Conservation (phyloP, 1,140 invertebrate genomes). For the Hesperophylax magnus region DNA sequence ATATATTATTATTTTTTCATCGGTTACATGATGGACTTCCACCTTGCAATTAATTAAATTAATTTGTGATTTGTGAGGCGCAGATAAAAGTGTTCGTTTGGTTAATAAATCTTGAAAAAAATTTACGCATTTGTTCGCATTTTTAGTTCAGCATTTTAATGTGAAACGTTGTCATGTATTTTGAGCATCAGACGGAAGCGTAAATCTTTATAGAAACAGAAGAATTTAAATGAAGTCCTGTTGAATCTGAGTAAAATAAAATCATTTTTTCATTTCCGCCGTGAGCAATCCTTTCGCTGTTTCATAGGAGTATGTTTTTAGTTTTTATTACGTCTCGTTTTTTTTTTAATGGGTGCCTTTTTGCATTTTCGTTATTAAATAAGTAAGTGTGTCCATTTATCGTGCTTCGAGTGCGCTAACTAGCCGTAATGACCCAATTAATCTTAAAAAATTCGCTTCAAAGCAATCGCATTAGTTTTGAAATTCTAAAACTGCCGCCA, state of each 20-base stretch:
- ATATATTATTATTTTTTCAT: slow-evolving; percentile 18
- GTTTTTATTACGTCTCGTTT: background rate
- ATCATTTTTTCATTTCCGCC: background rate
- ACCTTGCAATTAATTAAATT: slow-evolving; percentile 19
- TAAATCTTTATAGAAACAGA: background rate
- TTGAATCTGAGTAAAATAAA: background rate
- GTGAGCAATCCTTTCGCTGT: background rate
- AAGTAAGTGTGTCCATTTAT: background rate
- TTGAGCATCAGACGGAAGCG: background rate
- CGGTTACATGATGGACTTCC: slow-evolving; percentile 7
- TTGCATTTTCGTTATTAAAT: background rate
- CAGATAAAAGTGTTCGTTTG: slow-evolving; percentile 18
- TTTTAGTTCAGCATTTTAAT: background rate
- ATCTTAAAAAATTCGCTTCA: slow-evolving; percentile 1
- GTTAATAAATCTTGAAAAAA: slow-evolving; percentile 11
- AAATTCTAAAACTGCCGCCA: background rate
- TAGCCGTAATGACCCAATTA: slow-evolving; percentile 2
- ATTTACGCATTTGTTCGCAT: background rate
- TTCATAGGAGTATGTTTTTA: background rate
- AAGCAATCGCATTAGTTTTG: background rate
- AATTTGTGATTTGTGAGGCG: slow-evolving; percentile 22
- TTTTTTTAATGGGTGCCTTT: background rate
- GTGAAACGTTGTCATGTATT: slow-evolving; percentile 12
- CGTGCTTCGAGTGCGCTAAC: background rate
- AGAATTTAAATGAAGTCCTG: background rate